A percentile compares a stretch with the other conserved stretches of the same genome.
phyloP scores from a whole-genome alignment of 2,113 vertebrate species.

The Sphaerodactylus townsendi region DNA sequence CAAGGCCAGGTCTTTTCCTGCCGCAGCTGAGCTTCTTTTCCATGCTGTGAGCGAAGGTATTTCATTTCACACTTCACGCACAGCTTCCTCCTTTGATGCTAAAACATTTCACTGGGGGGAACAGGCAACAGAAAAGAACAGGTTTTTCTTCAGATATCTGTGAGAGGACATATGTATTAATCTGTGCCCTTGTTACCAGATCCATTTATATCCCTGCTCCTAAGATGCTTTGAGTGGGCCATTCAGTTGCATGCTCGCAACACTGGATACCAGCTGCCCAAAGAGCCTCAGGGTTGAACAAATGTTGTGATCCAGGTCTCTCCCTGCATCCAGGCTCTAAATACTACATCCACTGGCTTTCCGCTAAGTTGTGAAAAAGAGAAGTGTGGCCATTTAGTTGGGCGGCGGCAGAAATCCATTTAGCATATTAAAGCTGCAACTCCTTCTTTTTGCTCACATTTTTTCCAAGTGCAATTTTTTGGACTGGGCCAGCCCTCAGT shows the following conservation, averaged over 20 bases:
- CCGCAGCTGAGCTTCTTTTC: background rate
- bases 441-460: no score
- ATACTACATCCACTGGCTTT: background rate
- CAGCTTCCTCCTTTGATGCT: conserved; percentile 1
- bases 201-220: background rate
- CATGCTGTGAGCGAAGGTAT: background rate
- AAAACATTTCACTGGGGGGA: background rate
- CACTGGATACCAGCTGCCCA: background rate
- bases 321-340: background rate
- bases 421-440: no score
- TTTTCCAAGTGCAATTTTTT: no score
- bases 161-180: background rate
- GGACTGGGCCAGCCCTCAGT: no score
- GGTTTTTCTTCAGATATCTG: background rate
- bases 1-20: background rate
- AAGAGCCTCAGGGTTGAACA: background rate
- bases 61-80: conserved; percentile 12
- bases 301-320: background rate
- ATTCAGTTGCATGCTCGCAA: background rate
- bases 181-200: background rate
- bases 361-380: background rate
- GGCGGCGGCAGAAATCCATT: no score
- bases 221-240: background rate
- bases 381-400: no score
- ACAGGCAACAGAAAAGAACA: background rate